phyloP scores from a whole-genome alignment of 2,797 vertebrate species.

The Gephyroberyx darwinii region DNA sequence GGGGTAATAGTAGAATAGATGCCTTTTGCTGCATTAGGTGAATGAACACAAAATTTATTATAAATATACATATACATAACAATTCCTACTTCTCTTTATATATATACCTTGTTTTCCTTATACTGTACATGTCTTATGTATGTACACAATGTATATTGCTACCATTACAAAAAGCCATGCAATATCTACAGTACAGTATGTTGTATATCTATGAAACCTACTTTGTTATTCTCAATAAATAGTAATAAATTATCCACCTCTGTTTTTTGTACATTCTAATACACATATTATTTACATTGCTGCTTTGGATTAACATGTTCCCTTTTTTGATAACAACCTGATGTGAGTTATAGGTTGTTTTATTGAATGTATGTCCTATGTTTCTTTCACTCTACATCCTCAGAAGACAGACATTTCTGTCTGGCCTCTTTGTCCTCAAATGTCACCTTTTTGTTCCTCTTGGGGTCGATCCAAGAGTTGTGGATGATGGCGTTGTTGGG shows the following conservation, averaged over 20 bases:
- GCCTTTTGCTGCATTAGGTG: conserved; percentile 49
- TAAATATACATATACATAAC: conserved; percentile 77
- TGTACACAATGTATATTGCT: conserved; percentile 72
- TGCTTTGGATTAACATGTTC: conserved; percentile 77
- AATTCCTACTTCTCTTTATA: conserved; percentile 59
- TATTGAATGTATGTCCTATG: conserved; percentile 31
- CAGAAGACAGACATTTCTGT: conserved; percentile 90
- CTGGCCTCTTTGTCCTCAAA: conserved; percentile 90
- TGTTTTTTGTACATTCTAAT: conserved; percentile 75
- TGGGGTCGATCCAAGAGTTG: conserved; percentile 96
- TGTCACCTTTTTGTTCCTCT: conserved; percentile 93
- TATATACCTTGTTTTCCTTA: conserved; percentile 59
- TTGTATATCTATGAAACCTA: conserved; percentile 75
- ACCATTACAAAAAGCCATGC: conserved; percentile 82
- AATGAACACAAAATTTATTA: conserved; percentile 77
- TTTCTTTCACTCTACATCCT: conserved; percentile 71
- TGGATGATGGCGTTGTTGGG: conserved; percentile 95
- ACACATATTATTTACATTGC: conserved; percentile 73
- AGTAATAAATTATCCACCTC: conserved; percentile 80
- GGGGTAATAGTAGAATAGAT: conserved; percentile 36
- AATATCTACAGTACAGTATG: conserved; percentile 79
- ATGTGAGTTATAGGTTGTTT: conserved; percentile 71
- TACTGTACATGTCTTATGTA: conserved; percentile 69
- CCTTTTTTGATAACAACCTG: conserved; percentile 68
- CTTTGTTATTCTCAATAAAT: conserved; percentile 79